Conservation (phyloP, 2,113 vertebrate genomes). For the Otocyon megalotis region DNA sequence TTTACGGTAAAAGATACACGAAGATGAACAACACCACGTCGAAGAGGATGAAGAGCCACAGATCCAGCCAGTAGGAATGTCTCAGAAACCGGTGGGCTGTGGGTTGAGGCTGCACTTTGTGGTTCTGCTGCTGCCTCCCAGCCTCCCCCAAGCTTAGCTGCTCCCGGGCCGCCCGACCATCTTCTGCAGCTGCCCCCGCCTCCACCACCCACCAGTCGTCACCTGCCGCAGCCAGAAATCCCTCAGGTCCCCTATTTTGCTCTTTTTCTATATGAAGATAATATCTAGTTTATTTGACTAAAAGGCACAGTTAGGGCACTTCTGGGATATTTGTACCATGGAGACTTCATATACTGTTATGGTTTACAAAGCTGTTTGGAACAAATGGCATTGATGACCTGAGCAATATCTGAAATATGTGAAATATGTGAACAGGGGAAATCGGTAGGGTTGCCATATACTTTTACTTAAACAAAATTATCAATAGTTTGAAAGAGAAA, state of each 20-base stretch:
- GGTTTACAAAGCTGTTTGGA: constrained; percentile 33
- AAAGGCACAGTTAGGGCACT: neutral
- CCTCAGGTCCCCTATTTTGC: neutral
- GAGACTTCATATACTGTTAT: neutral
- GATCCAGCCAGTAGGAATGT: constrained; percentile 94
- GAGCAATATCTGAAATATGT: neutral
- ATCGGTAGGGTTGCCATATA: neutral
- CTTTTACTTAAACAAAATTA: neutral
- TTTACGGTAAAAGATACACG: constrained; percentile 89
- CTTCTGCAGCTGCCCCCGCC: rapidly evolving
- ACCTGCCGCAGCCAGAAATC: neutral
- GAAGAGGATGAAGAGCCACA: constrained; percentile 92
- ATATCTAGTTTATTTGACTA: neutral
- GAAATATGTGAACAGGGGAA: neutral
- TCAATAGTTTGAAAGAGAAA: constrained; percentile 48
- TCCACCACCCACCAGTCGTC: rapidly evolving
- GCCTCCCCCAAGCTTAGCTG: neutral
- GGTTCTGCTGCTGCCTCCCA: neutral
- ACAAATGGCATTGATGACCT: neutral
- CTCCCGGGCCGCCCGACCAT: neutral
- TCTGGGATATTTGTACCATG: neutral
- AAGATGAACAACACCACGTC: constrained; percentile 90
- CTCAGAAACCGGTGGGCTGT: constrained; percentile 67
- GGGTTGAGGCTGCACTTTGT: rapidly evolving
- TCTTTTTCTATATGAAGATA: neutral